Conservation (phyloP, 2,113 vertebrate species). For the Crotalus tigris region DNA sequence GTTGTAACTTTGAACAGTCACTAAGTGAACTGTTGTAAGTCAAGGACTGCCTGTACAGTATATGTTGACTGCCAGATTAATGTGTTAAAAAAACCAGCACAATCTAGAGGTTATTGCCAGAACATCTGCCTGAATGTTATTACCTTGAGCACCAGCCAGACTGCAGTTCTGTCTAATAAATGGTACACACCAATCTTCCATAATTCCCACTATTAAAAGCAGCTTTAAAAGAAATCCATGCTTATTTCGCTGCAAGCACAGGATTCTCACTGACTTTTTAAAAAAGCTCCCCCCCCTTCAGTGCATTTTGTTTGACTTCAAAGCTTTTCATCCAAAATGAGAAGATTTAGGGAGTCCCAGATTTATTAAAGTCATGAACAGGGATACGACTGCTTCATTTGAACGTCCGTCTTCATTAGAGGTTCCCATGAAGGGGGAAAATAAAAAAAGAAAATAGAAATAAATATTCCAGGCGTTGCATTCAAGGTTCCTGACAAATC, state of each 20-base stretch:
- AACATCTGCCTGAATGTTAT: slow-evolving; percentile 45
- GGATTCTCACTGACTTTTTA: slow-evolving; percentile 56
- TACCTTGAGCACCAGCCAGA: slow-evolving; percentile 53
- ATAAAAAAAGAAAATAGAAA: neutral
- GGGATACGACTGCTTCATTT: slow-evolving; percentile 18
- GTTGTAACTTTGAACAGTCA: neutral
- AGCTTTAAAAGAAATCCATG: slow-evolving; percentile 67
- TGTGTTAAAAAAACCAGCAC: slow-evolving; percentile 37
- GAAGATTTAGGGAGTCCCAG: slow-evolving; percentile 43
- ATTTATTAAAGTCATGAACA: slow-evolving; percentile 60
- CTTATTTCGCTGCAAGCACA: slow-evolving; percentile 57
- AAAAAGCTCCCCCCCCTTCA: slow-evolving; percentile 27
- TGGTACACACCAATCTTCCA: slow-evolving; percentile 55
- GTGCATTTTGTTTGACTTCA: slow-evolving; percentile 40
- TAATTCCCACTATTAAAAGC: slow-evolving; percentile 74
- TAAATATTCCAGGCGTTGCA: neutral
- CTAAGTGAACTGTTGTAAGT: neutral
- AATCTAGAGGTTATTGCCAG: slow-evolving; percentile 20
- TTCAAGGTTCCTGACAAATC: slow-evolving; percentile 2
- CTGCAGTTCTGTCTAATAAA: slow-evolving; percentile 43
- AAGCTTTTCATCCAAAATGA: slow-evolving; percentile 29
- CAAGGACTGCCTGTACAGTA: neutral
- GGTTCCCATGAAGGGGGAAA: neutral
- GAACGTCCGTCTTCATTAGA: neutral
- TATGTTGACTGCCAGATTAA: neutral